Evolutionary conservation across 2,888 invertebrate genomes (phyloP).

Genomic region (Synanthedon myopaeformis): DNA sequence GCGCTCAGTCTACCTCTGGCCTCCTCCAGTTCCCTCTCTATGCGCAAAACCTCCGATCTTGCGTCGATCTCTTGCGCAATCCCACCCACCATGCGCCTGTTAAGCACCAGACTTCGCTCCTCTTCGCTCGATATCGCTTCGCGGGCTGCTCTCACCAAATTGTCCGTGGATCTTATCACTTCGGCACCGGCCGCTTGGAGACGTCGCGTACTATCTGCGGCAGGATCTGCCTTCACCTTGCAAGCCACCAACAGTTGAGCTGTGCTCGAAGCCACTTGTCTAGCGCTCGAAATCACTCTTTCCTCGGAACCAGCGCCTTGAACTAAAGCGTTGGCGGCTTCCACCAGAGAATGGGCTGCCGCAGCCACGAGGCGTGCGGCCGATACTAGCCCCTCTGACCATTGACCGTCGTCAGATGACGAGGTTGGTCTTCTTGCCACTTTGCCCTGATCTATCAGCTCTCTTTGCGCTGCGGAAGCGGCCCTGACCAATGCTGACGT

Average conservation of each 20-base stretch:
- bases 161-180: constrained; percentile 97
- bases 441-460: constrained; percentile 92
- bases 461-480: constrained; percentile 96
- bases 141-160: constrained; percentile 93
- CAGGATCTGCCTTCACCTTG: constrained; percentile 96
- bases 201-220: constrained; percentile 92
- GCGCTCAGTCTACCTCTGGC: constrained; percentile 91
- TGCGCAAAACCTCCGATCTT: constrained; percentile 90
- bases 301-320: constrained; percentile 93
- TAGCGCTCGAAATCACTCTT: constrained; percentile 94
- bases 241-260: constrained; percentile 98
- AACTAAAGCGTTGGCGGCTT: constrained; percentile 97
- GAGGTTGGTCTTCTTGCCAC: constrained; percentile 84
- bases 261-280: constrained; percentile 96
- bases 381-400: constrained; percentile 97
- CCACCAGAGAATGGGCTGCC: constrained; percentile 96
- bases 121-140: constrained; percentile 93
- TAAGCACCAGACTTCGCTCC: constrained; percentile 90
- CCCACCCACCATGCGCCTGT: constrained; percentile 94
- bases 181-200: constrained; percentile 95
- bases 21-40: constrained; percentile 93
- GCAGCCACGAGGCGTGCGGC: constrained; percentile 97
- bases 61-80: constrained; percentile 97
- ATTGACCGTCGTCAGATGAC: constrained; percentile 95
- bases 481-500: constrained; percentile 97